Conservation (phyloP, 2,797 vertebrate genomes). For the Lithobates sylvaticus region DNA sequence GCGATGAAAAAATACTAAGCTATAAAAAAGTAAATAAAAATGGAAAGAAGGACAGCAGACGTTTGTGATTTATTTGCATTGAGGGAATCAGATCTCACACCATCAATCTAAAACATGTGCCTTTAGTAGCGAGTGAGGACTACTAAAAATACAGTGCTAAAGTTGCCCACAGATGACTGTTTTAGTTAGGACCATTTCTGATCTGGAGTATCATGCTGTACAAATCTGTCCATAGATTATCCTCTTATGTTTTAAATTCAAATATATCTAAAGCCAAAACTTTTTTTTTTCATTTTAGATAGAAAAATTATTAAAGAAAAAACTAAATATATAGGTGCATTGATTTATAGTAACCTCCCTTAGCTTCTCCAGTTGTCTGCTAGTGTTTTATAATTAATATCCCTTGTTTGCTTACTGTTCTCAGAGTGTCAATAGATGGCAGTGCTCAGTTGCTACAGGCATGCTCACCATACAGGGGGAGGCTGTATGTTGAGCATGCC, state of each 20-base stretch:
- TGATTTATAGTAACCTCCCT: too few species aligned
- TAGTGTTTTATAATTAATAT: too few species aligned
- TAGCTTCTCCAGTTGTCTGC: too few species aligned
- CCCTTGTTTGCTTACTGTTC: too few species aligned
- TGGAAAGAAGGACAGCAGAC: not conserved
- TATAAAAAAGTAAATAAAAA: constrained; percentile 1
- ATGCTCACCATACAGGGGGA: too few species aligned
- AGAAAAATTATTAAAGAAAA: too few species aligned
- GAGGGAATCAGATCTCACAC: not conserved
- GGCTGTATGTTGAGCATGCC: too few species aligned
- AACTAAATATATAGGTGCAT: too few species aligned
- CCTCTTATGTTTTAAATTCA: not conserved
- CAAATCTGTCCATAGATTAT: not conserved
- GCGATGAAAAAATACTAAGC: not conserved
- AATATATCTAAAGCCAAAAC: not conserved
- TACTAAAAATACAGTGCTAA: not conserved
- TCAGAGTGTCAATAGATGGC: too few species aligned
- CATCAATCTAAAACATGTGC: not conserved
- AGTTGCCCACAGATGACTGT: not conserved
- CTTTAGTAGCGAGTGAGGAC: not conserved
- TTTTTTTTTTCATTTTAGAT: not conserved
- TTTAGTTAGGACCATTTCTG: not conserved
- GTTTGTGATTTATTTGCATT: constrained; percentile 2
- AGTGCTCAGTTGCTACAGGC: too few species aligned
- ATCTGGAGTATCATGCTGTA: not conserved